Base-by-base conservation (phyloP, 2,888 invertebrate genomes). In the Cantharis lateralis region DNA sequence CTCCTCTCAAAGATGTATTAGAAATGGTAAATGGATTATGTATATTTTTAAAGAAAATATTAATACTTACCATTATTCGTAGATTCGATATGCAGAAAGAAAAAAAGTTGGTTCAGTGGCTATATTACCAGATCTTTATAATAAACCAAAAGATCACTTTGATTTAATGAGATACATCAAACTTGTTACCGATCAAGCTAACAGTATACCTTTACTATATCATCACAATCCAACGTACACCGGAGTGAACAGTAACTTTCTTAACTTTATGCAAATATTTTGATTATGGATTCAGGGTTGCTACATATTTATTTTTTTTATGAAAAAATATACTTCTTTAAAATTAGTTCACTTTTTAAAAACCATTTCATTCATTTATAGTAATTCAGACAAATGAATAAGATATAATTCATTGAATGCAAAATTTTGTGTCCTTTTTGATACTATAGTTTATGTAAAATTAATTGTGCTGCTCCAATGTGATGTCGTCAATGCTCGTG, bases 211-310 rank as follows among this genome's bases (percentile, higher is more conserved):
- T 0, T 91, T 96, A 66, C 89, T 95, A 26, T 95, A 95, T 84
- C 95, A 96, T 84, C 95, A 95, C 84, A 93, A 95, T 81, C 95
- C 95, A 0, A 88, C 89, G 78, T 91, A 93, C 86, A 93, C 92
- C 66, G 91, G 91, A 74, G 91, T 95, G 26, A 90, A 92, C 80
- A 88, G 95, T 95, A 88, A 91, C 9, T 15, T 32, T 13, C 1
- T 63, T 15, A 15, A 63, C 10, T 28, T 28, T 28, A 9, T 0
- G 24, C 24, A 24, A 24, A 24, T 24, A 24, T 24, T 24, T 24
- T 9, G 24, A 24, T 24, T 24, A 5, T 24, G 9, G 3, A 20
- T 5, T 20, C 5, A 5, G 24, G 24, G 9, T 9, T 24, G 7
- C 7, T 24, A 24, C 24, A 9, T 9, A 24, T 24, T 24, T 24